A percentile compares a stretch with the other conserved stretches of the same genome.
These are phyloP conservation scores for Macrotus californicus DNA, from an alignment of 2,113 vertebrate genomes.

Conservation along the genomic window DNA sequence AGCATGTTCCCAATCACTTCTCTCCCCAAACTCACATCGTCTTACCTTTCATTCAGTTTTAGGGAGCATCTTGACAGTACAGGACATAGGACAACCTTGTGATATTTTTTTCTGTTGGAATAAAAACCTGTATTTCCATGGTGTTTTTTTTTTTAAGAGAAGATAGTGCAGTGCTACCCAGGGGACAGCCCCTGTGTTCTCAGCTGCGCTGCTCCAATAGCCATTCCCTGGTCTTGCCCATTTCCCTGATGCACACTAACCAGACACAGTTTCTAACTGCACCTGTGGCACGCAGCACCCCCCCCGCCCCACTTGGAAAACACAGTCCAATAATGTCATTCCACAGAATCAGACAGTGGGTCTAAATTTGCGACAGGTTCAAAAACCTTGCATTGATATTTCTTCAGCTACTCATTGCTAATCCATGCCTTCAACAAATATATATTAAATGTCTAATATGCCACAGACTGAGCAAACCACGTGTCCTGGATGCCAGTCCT, in stretches of 20 bases:
- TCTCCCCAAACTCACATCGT: neutral
- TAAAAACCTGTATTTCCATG: neutral
- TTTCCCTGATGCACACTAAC: accelerated
- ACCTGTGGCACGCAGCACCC: neutral
- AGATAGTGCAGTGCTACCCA: neutral
- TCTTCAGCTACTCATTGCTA: neutral
- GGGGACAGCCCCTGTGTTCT: neutral
- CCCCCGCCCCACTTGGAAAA: neutral
- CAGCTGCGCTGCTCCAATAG: no score
- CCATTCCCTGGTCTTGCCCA: no score
- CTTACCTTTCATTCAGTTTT: neutral
- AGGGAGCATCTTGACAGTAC: neutral
- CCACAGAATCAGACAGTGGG: neutral
- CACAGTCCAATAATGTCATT: neutral
- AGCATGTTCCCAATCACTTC: no score
- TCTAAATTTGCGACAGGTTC: no score
- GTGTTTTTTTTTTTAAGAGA: neutral
- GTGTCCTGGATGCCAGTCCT: neutral
- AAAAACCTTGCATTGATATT: neutral
- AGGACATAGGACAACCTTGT: neutral
- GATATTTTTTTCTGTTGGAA: neutral
- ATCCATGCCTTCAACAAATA: neutral
- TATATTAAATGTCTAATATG: accelerated
- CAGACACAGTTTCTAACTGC: neutral
- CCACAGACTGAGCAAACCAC: neutral